Evolutionary conservation across 2,113 vertebrate species (phyloP).

Genomic region (Rhizomys pruinosus): DNA sequence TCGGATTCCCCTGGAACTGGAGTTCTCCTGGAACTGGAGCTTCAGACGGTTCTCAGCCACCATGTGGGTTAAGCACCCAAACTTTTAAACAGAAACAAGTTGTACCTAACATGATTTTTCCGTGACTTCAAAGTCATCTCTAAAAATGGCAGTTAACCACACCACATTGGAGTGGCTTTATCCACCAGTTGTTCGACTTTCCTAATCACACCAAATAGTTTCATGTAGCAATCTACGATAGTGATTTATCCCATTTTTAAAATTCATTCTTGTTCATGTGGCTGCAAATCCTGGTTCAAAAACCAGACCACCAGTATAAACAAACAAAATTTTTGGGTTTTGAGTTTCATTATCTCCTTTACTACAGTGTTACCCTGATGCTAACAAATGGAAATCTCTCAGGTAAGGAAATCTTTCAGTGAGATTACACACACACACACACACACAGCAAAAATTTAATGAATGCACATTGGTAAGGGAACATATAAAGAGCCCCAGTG

Average conservation of each 20-base stretch:
- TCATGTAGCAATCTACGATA: conserved; percentile 1
- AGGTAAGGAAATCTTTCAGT: conserved; percentile 13
- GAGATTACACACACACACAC: too few species aligned
- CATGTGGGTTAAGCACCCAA: conserved; percentile 19
- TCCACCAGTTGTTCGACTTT: neutral
- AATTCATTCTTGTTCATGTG: neutral
- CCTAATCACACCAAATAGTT: neutral
- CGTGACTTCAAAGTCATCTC: neutral
- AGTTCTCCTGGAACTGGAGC: too few species aligned
- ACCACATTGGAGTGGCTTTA: neutral
- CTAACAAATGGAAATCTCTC: conserved; percentile 19
- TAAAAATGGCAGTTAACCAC: neutral
- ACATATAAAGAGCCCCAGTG: neutral
- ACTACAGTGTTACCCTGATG: neutral
- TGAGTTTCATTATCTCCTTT: neutral
- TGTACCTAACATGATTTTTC: neutral
- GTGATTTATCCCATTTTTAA: neutral
- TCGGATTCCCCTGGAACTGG: too few species aligned
- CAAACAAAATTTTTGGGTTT: neutral
- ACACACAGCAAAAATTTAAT: neutral
- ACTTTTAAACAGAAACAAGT: conserved; percentile 13
- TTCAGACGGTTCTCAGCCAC: too few species aligned
- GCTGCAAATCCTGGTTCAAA: conserved; percentile 12
- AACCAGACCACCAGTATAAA: neutral
- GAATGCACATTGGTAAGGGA: neutral